These are phyloP conservation scores for Tenthredo scrophulariae DNA, from an alignment of 2,888 invertebrate genomes.

Conservation along the genomic window DNA sequence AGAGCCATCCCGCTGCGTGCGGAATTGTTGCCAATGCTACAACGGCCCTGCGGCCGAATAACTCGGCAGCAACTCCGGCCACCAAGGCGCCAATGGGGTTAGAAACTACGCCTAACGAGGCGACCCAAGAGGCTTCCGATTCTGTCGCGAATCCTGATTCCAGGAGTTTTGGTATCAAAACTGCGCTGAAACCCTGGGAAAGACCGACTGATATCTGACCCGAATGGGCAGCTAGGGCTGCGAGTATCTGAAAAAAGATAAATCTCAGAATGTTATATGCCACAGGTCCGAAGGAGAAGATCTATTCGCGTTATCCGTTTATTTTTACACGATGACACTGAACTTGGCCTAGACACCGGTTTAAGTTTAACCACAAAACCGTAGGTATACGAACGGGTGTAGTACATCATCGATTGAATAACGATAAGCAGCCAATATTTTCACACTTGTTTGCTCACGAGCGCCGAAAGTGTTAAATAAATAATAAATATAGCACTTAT, in stretches of 20 bases:
- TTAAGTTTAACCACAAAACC: neutral
- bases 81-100: conserved; percentile 86
- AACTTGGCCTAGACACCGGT: neutral
- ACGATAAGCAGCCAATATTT: neutral
- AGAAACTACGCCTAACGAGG: conserved; percentile 86
- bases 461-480: neutral
- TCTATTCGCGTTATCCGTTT: neutral
- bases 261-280: neutral
- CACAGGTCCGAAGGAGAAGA: neutral
- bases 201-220: conserved; percentile 89
- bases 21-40: conserved; percentile 85
- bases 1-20: conserved; percentile 85
- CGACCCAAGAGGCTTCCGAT: conserved; percentile 86
- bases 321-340: neutral
- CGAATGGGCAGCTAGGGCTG: conserved; percentile 86
- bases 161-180: conserved; percentile 85
- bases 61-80: conserved; percentile 85
- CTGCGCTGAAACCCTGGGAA: conserved; percentile 88
- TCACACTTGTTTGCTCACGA: neutral
- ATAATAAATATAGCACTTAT: neutral
- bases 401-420: neutral
- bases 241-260: conserved; percentile 82
- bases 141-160: conserved; percentile 81
- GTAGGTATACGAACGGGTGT: neutral
- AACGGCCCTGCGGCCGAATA: conserved; percentile 83